Evolutionary conservation across 2,888 invertebrate genomes (phyloP).

Genomic region (Thelaira solivaga): DNA sequence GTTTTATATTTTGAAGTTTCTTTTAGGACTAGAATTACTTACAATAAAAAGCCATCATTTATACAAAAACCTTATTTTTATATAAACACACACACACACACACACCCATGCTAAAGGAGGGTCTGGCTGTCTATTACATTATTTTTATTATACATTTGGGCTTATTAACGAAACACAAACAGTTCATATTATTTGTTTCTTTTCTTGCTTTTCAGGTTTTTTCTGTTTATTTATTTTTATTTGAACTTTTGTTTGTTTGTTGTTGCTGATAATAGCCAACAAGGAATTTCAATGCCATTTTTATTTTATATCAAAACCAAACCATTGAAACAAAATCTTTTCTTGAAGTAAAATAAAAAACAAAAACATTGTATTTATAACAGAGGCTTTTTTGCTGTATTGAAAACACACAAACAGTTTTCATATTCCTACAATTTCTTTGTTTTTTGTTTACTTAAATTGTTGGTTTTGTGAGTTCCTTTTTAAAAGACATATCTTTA

Average conservation of each 20-base stretch:
- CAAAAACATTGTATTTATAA: conserved; percentile 1
- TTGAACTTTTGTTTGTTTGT: conserved; percentile 26
- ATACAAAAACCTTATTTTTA: conserved; percentile 35
- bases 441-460: conserved; percentile 45
- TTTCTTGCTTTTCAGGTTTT: conserved; percentile 53
- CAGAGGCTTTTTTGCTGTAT: not conserved
- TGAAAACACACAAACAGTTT: conserved; percentile 2
- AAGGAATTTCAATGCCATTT: conserved; percentile 57
- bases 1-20: not conserved
- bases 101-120: conserved; percentile 37
- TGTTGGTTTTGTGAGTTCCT: conserved; percentile 23
- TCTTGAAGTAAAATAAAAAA: not conserved
- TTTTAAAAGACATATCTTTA: not conserved
- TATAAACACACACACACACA: no score
- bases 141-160: conserved; percentile 69
- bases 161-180: conserved; percentile 60
- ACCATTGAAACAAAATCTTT: conserved; percentile 2
- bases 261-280: conserved; percentile 53
- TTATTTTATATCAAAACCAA: not conserved
- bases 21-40: no score
- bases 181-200: no score
- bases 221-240: conserved; percentile 13
- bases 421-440: conserved; percentile 2
- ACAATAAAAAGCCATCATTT: conserved; percentile 58
- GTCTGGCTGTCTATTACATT: conserved; percentile 68